Evolutionary conservation across 2,797 vertebrate genomes (phyloP), one percentile per base, ranked within the genome.

Genomic region (Euthynnus affinis): DNA sequence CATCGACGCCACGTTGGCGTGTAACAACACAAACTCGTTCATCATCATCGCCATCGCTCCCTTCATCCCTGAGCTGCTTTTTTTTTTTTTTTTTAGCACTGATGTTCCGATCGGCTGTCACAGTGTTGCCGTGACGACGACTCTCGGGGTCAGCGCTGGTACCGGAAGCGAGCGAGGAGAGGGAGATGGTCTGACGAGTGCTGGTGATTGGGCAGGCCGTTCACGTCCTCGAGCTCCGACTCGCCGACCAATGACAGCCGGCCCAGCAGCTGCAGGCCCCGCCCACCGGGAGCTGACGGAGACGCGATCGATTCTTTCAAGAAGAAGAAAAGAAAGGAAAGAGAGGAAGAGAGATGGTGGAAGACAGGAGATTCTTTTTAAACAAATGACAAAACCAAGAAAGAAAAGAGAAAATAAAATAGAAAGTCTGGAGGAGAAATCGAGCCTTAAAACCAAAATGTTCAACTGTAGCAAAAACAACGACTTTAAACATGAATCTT

Each of bases 171-270:
- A 10, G 96, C 96, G 4, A 99, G 83, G 48, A 99, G 91, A 3
- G 98, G 97, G 48, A 99, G 95, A 87, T 99, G 98, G 83, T 99
- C 98, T 0, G 98, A 99, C 20, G 98, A 96, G 92, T 96, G 96
- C 8, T 81, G 88, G 80, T 94, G 94, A 79, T 98, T 99, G 71
- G 98, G 98, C 86, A 99, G 95, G 9, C 96, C 94, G 12, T 95
- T 95, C 73, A 97, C 95, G 60, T 95, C 93, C 93, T 95, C 94
- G 55, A 99, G 84, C 84, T 98, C 97, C 18, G 95, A 88, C 74
- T 96, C 93, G 10, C 96, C 95, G 27, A 98, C 93, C 87, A 99
- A 95, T 10, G 96, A 94, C 68, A 99, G 90, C 88, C 97, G 93
- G 53, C 95, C 95, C 55, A 99, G 94, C 83, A 99, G 96, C 81